Percentiles rank a stretch among this genome's conserved stretches.
Conservation (phyloP, 2,113 vertebrate genomes). For the Gavia stellata region DNA sequence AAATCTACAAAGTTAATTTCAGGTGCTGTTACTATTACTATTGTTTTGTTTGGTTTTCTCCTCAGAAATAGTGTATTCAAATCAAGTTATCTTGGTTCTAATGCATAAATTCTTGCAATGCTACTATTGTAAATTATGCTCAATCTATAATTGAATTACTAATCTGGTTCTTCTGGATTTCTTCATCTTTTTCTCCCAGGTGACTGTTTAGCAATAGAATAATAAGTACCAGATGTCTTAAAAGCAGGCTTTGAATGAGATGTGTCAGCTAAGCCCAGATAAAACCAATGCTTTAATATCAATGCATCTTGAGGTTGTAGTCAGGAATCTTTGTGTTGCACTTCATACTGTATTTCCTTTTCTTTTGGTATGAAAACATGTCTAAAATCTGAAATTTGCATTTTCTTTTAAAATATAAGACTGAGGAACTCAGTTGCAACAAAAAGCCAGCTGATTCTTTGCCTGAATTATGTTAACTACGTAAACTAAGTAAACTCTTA, state of each 20-base stretch:
- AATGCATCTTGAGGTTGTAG: not conserved
- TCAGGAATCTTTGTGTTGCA: not conserved
- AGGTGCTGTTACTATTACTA: not conserved
- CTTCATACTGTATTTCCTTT: not conserved
- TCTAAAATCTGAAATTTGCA: not conserved
- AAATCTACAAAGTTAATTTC: not conserved
- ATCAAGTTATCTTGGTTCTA: not conserved
- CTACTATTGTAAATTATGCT: not conserved
- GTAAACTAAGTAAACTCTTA: not conserved
- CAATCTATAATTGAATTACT: not conserved
- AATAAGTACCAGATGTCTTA: constrained; percentile 2
- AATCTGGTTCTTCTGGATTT: not conserved
- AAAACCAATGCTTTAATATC: not conserved
- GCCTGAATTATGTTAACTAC: not conserved
- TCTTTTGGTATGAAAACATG: not conserved
- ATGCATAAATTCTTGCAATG: not conserved
- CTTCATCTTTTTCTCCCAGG: not conserved
- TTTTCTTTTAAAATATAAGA: not conserved
- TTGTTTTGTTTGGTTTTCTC: not conserved
- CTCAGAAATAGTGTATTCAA: not conserved
- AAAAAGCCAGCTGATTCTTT: not conserved
- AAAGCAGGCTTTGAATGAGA: not conserved
- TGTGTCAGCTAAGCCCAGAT: not conserved
- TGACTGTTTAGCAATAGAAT: not conserved
- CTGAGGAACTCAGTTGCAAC: not conserved